Conservation (phyloP, 2,888 invertebrate species). For the Tetranychus piercei region DNA sequence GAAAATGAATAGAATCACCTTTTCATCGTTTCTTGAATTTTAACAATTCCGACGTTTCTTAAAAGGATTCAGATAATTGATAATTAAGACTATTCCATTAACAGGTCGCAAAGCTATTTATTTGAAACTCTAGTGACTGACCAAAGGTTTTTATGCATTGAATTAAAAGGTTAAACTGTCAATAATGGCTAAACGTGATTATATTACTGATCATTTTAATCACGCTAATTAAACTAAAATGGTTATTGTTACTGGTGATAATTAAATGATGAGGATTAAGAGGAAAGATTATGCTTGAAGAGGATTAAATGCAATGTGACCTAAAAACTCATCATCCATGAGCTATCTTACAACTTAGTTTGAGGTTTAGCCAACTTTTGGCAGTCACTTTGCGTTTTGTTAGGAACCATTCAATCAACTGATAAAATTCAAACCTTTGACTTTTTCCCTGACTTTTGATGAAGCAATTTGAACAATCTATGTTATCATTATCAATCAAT, state of each 20-base stretch:
- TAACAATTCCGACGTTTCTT: too few relatives aligned
- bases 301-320: not conserved
- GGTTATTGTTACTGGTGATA: not conserved
- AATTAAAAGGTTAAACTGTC: not conserved
- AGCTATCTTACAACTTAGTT: not conserved
- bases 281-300: not conserved
- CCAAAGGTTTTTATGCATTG: not conserved
- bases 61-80: too few relatives aligned
- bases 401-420: not conserved
- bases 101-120: not conserved
- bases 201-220: not conserved
- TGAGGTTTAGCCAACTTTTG: not conserved
- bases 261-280: not conserved
- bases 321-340: not conserved
- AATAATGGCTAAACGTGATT: not conserved
- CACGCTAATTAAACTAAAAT: not conserved
- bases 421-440: not conserved
- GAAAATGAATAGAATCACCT: too few relatives aligned
- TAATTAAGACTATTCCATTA: too few relatives aligned
- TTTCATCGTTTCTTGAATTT: too few relatives aligned
- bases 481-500: too few relatives aligned
- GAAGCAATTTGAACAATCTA: too few relatives aligned
- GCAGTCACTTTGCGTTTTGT: not conserved
- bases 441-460: too few relatives aligned
- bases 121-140: not conserved